phyloP scores from a whole-genome alignment of 2,888 invertebrate genomes.

The Blomia tropicalis region DNA sequence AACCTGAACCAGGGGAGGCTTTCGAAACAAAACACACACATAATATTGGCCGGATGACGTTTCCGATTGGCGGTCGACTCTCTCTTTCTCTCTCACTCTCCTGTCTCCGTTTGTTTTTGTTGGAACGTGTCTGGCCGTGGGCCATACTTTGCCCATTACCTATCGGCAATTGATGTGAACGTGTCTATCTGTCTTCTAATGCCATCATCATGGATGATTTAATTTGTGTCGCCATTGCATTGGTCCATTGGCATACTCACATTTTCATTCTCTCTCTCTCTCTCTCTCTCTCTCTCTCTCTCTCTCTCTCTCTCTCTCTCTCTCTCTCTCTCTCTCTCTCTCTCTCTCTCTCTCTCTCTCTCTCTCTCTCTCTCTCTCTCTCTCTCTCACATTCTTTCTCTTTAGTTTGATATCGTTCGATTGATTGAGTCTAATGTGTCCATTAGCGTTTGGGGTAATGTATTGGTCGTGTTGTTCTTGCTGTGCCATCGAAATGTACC shows the following conservation, averaged over 20 bases:
- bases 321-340: too few species aligned
- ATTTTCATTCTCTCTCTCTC: too few species aligned
- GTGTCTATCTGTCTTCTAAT: neutral
- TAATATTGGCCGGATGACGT: too few species aligned
- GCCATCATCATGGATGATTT: conserved; percentile 2
- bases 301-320: too few species aligned
- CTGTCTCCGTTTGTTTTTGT: neutral
- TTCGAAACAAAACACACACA: too few species aligned
- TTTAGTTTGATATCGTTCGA: conserved; percentile 9
- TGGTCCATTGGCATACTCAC: neutral
- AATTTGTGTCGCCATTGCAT: neutral
- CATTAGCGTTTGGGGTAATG: neutral
- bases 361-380: neutral
- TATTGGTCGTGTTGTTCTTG: neutral
- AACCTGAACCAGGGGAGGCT: too few species aligned
- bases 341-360: too few species aligned
- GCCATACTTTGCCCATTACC: neutral
- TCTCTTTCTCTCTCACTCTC: neutral
- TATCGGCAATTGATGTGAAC: conserved; percentile 1
- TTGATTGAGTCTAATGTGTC: conserved; percentile 19
- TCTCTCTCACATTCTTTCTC: neutral
- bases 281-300: too few species aligned
- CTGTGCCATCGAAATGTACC: neutral
- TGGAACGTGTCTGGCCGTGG: conserved; percentile 7
- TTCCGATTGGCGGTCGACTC: neutral